Evolutionary conservation across 2,797 vertebrate genomes (phyloP).

Genomic region (Triplophysa yarkandensis): DNA sequence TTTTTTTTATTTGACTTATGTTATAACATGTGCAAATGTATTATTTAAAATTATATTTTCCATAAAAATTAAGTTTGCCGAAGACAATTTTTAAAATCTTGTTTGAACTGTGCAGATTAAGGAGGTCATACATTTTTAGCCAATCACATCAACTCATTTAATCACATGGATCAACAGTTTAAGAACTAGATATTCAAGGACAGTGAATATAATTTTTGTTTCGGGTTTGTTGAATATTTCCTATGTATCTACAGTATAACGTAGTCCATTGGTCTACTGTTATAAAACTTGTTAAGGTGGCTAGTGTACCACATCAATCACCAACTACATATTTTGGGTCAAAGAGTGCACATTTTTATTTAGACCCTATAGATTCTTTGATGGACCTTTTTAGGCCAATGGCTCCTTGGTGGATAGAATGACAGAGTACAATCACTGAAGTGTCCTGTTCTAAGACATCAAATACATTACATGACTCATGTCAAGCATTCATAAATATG

Average conservation of each 20-base stretch:
- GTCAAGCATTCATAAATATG: not conserved
- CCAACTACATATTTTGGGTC: not conserved
- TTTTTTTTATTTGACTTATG: too few relatives aligned
- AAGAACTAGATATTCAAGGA: too few relatives aligned
- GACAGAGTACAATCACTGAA: not conserved
- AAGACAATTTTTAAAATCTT: too few relatives aligned
- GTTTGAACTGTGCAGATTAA: too few relatives aligned
- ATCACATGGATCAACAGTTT: too few relatives aligned
- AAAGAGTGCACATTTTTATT: not conserved
- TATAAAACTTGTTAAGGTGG: not conserved
- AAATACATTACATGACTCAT: not conserved
- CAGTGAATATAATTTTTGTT: too few relatives aligned
- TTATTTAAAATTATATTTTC: too few relatives aligned
- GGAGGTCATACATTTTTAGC: too few relatives aligned
- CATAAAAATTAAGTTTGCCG: too few relatives aligned
- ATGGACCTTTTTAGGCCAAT: not conserved
- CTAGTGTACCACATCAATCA: constrained; percentile 7
- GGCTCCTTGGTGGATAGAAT: not conserved
- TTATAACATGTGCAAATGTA: too few relatives aligned
- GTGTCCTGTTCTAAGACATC: not conserved
- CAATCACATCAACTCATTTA: too few relatives aligned
- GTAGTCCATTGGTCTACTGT: constrained; percentile 7
- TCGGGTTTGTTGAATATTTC: not conserved
- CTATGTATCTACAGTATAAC: not conserved
- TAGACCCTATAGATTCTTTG: not conserved